Evolutionary conservation across 2,888 invertebrate genomes (phyloP), one percentile per base, ranked within the genome.

Genomic region (Cordilura impudica): DNA sequence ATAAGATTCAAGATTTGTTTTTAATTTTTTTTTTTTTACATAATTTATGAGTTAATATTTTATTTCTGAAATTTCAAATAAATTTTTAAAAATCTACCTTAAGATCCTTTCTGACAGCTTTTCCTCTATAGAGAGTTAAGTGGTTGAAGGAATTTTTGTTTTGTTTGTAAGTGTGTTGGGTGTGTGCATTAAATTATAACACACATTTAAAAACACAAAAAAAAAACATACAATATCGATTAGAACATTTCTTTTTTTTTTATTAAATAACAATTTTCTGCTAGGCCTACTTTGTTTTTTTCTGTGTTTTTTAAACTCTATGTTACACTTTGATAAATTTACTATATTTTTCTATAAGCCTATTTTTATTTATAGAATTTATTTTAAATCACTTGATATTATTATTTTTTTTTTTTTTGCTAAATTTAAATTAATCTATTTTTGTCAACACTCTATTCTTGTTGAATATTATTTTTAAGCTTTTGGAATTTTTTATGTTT

Each of bases 221-320:
- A 12, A 45, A 73, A 54, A 21, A 66, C 61, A 77, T 54, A 60
- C 49, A 71, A 65, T 78, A 78, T 78, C 63, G 67, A 78, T 79
- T 71, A 51, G 7, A 14, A 23, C 51, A 26, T 56, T 45, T 53
- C 23, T 53, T 26, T 39, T 66, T 53, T 49, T 45, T 74, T 51
- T 65, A 45, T 63, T 45, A 14, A 43, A 51, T 2, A 14, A 14
- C 51, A 21, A 47, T 63, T 26, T 26, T 26, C n/a, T 39, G 4
- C 6, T 4, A 39, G 12, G 12, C n/a, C 4, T 65, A 35, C 60
- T n/a, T n/a, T n/a, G n/a, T n/a, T n/a, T n/a, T n/a, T n/a, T n/a
- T n/a, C n/a, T n/a, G n/a, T n/a, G 23, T 60, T 45, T 63, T 23
- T 31, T 51, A 19, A 12, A 6, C 4, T n/a, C n/a, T 19, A 49